A percentile compares a stretch with the other conserved stretches of the same genome.
phyloP scores from a whole-genome alignment of 2,888 invertebrate genomes.

The Nomada ruficornis region DNA sequence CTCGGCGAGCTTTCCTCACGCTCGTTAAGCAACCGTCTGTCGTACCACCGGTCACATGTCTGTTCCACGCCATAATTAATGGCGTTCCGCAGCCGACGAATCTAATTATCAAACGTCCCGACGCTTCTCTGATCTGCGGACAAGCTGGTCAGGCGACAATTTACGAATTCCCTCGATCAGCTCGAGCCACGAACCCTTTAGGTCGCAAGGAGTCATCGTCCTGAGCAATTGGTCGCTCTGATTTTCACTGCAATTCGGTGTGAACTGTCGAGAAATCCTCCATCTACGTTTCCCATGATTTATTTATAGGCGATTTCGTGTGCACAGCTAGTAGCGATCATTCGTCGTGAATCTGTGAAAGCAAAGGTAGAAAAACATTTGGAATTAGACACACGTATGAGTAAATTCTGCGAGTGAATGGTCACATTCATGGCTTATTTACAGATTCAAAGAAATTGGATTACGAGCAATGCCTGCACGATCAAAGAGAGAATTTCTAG shows the following conservation, averaged over 20 bases:
- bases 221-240: slow-evolving; percentile 28
- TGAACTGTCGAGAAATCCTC: neutral
- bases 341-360: neutral
- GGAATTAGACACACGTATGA: too few species aligned
- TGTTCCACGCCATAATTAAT: slow-evolving; percentile 45
- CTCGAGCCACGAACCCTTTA: slow-evolving; percentile 6
- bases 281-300: neutral
- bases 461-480: too few species aligned
- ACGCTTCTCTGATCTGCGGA: neutral
- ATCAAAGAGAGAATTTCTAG: too few species aligned
- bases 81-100: slow-evolving; percentile 22
- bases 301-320: neutral
- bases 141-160: slow-evolving; percentile 12
- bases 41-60: slow-evolving; percentile 4
- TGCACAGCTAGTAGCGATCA: neutral
- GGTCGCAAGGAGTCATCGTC: slow-evolving; percentile 16
- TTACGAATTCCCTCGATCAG: slow-evolving; percentile 4
- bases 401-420: too few species aligned
- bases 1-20: slow-evolving; percentile 19
- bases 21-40: slow-evolving; percentile 26
- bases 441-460: too few species aligned
- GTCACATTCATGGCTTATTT: too few species aligned
- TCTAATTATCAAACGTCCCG: slow-evolving; percentile 25
- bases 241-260: neutral
- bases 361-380: neutral